phyloP scores from a whole-genome alignment of 2,888 invertebrate genomes.

The Dromius quadrimaculatus region DNA sequence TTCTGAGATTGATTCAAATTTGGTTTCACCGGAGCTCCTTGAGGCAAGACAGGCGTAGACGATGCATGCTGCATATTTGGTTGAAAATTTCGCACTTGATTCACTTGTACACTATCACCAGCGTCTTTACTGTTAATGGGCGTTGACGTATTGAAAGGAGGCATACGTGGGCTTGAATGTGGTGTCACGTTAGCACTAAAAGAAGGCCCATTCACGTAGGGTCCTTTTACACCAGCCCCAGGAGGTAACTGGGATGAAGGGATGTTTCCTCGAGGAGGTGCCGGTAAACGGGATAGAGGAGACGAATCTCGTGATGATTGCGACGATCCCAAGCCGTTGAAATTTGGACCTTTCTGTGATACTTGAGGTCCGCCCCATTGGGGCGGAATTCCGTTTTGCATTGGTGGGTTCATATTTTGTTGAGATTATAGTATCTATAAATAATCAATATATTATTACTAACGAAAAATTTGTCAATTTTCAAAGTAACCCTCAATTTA shows the following conservation, averaged over 20 bases:
- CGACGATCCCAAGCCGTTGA: slow-evolving; percentile 63
- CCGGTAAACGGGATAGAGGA: slow-evolving; percentile 59
- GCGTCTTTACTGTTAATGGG: slow-evolving; percentile 7
- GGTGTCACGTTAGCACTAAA: slow-evolving; percentile 51
- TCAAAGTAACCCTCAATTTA: background rate
- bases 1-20: slow-evolving; percentile 36
- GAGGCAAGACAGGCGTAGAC: slow-evolving; percentile 17
- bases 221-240: slow-evolving; percentile 30
- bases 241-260: slow-evolving; percentile 62
- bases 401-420: slow-evolving; percentile 37
- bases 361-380: slow-evolving; percentile 35
- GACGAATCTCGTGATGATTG: slow-evolving; percentile 65
- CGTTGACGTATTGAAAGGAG: slow-evolving; percentile 60
- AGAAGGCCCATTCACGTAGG: slow-evolving; percentile 1
- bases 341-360: slow-evolving; percentile 24
- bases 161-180: slow-evolving; percentile 57
- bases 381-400: slow-evolving; percentile 44
- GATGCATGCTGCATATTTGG: slow-evolving; percentile 10
- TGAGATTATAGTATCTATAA: slow-evolving; percentile 45
- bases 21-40: slow-evolving; percentile 3
- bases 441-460: background rate
- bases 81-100: slow-evolving; percentile 6
- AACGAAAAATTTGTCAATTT: background rate
- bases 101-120: slow-evolving; percentile 8
- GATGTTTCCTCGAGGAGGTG: slow-evolving; percentile 60